Percentiles rank a stretch among this genome's conserved stretches.
phyloP scores from a whole-genome alignment of 30 jellyfish, hydroid and myxozoan species.

The Euphysa ruthae region DNA sequence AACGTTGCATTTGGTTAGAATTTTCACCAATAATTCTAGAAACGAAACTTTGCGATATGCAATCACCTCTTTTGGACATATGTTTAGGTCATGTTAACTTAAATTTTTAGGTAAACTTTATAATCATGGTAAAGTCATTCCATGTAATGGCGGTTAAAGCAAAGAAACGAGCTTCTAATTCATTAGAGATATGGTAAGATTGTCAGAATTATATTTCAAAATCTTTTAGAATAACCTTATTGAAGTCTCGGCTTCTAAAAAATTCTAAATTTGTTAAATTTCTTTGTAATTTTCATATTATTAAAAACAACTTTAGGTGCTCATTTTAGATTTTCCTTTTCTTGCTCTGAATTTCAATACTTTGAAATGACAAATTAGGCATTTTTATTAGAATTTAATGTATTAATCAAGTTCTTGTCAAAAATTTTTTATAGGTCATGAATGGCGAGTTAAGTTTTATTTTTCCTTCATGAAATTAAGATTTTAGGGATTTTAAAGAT shows the following conservation, averaged over 20 bases:
- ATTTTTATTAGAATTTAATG: no score
- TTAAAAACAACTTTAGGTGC: neutral
- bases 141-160: constrained; percentile 47
- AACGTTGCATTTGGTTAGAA: no score
- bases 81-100: no score
- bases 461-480: no score
- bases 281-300: neutral
- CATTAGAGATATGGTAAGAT: constrained; percentile 61
- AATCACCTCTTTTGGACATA: no score
- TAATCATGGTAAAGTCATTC: constrained; percentile 36
- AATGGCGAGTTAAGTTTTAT: no score
- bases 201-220: neutral
- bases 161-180: constrained; percentile 24
- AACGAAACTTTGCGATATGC: no score
- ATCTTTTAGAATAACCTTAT: neutral
- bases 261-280: neutral
- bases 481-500: no score
- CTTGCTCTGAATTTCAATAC: neutral
- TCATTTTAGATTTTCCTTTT: neutral
- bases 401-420: no score
- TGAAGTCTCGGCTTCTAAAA: neutral
- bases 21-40: no score
- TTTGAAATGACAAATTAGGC: no score
- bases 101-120: constrained; percentile 43
- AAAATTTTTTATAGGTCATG: no score